These are phyloP conservation scores for Chaetophractus vellerosus DNA, from an alignment of 2,797 vertebrate genomes.

Conservation along the genomic window DNA sequence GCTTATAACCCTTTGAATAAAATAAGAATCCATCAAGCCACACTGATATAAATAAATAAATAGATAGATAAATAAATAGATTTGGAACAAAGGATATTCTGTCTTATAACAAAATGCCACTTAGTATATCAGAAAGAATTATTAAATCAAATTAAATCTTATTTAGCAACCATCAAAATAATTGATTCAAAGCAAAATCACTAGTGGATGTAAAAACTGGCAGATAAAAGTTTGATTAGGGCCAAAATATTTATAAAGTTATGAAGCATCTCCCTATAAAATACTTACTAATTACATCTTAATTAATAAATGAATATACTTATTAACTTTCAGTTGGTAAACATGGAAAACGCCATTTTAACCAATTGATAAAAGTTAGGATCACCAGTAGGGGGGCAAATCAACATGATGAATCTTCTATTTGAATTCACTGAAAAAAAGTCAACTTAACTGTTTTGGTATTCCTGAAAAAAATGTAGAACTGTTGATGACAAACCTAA, in stretches of 20 bases:
- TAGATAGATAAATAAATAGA: background rate
- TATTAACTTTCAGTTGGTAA: background rate
- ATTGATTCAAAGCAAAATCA: background rate
- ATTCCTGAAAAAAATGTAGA: background rate
- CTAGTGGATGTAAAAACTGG: background rate
- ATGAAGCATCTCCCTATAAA: background rate
- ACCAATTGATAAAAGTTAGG: background rate
- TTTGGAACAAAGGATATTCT: background rate
- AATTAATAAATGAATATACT: background rate
- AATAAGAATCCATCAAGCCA: background rate
- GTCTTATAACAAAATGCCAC: background rate
- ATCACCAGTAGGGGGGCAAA: background rate
- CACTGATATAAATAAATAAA: too few species aligned
- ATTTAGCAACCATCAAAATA: background rate
- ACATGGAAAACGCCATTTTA: background rate
- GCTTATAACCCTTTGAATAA: background rate
- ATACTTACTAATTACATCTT: background rate
- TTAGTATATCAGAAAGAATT: background rate
- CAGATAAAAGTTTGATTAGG: background rate
- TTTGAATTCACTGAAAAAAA: background rate
- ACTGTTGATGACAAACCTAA: background rate
- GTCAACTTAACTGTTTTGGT: background rate
- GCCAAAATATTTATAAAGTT: background rate
- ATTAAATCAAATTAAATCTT: background rate
- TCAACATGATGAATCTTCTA: background rate